Percentiles rank a stretch among this genome's conserved stretches.
phyloP scores from a whole-genome alignment of 2,797 vertebrate species.

The Ibycter americanus region DNA sequence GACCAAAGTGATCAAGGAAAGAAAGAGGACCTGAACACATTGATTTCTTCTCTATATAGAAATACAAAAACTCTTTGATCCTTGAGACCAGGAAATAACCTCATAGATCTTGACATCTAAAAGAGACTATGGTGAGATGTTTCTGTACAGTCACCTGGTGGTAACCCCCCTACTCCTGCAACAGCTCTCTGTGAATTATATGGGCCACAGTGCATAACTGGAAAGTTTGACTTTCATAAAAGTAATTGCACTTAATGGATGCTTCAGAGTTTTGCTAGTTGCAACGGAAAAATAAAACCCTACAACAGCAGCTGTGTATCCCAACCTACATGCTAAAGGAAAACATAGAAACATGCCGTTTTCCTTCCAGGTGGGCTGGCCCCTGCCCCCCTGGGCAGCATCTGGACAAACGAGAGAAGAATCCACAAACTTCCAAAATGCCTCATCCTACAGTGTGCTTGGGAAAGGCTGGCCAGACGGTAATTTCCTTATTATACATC shows the following conservation, averaged over 20 bases:
- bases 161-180: not conserved
- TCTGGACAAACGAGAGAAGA: not conserved
- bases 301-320: accelerated
- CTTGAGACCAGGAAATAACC: accelerated
- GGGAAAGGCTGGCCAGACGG: not conserved
- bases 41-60: not conserved
- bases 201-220: accelerated
- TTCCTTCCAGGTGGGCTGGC: too few species aligned
- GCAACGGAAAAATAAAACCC: accelerated
- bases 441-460: accelerated
- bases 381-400: too few species aligned
- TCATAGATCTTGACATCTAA: too few species aligned
- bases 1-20: not conserved
- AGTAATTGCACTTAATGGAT: too few species aligned
- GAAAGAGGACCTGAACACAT: not conserved
- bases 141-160: too few species aligned
- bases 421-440: accelerated
- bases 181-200: accelerated
- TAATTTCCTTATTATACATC: accelerated
- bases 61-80: not conserved
- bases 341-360: not conserved
- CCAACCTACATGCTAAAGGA: accelerated
- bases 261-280: not conserved
- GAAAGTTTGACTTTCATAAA: not conserved
- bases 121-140: accelerated